Base-by-base conservation (phyloP, 2,113 vertebrate genomes). In the Hippocampus zosterae region DNA sequence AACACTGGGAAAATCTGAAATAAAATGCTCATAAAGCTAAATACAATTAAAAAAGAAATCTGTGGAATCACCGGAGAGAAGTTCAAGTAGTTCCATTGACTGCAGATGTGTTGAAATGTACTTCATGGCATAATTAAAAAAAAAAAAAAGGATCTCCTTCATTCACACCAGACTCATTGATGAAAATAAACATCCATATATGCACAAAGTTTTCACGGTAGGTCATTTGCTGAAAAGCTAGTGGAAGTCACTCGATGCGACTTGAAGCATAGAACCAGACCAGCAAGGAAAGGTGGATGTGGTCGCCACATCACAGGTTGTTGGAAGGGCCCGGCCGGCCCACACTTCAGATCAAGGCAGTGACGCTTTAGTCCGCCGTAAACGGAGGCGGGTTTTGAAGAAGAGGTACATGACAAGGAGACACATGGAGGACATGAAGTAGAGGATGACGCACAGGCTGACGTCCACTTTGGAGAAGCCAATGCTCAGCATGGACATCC, bases 391-490 rank as follows among this genome's bases (percentile, higher is more conserved):
- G 52, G 92, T 81, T 70, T 90, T 93, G 78, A 97, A 95, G 85
- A 93, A 98, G 15, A 93, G 84, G 75, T 93, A 98, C 94, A 96
- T 92, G 75, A 82, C 89, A 56, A 97, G 70, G 3, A 98, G 93
- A 74, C 94, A 95, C 88, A 94, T 80, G 75, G 91, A 92, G 66
- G 96, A 96, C 72, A 96, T 87, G 66, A 93, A 87, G 42, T 97
- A 99, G 7, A 99, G 92, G 33, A 92, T 80, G 13, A 96, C 82
- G 1, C 94, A 98, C 16, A 98, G 91, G 89, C 95, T 95, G 85
- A 96, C 55, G 78, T 98, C 96, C 86, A 94, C 69, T 70, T 88
- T 91, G 68, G 96, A 97, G 83, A 97, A 95, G 19, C 92, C 93
- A 13, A 94, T 84, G 6, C 88, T 94, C 0, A 98, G 86, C 76